Base-by-base conservation (phyloP, 2,888 invertebrate species). In the Brachyopa scutellaris region DNA sequence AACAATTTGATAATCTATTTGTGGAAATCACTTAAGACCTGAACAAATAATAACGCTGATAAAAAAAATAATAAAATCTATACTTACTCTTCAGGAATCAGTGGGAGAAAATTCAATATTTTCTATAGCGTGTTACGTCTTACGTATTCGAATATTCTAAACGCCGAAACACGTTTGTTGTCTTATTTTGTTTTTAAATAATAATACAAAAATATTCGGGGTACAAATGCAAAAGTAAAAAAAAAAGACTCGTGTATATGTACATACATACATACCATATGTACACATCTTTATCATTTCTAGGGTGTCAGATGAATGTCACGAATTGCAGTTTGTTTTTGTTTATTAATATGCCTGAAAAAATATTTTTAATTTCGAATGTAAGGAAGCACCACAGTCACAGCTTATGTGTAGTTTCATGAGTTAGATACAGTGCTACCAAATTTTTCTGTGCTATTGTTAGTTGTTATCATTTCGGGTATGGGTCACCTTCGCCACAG, bases 71-170 rank as follows among this genome's bases (percentile, higher is more conserved):
- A 23, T 47, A 11, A 26, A 8, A 13, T n/a, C n/a, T n/a, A n/a
- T n/a, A n/a, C n/a, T n/a, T n/a, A n/a, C n/a, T n/a, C n/a, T n/a
- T n/a, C n/a, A n/a, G n/a, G n/a, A 64, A 57, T 64, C 66, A 15
- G 5, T 17, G 29, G 57, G 8, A 40, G 64, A 74, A 74, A 74
- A 66, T 66, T 74, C 73, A 66, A 59, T 57, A n/a, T 47, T 47
- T 38, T 17, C 1, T 36, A 26, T 49, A 33, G 17, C 57, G 4
- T 4, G 9, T 49, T 49, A 11, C 8, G 29, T 31, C 15, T 17
- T 19, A 29, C 17, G 53, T 53, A 33, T 33, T 31, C 19, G 21
- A 36, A 47, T 47, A 47, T 23, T 47, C 47, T 13, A 23, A 21
- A 11, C n/a, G 5, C 21, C 17, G 8, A 40, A 2, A 1, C 8